Conservation (phyloP, 2,113 vertebrate species). For the Scopus umbretta region DNA sequence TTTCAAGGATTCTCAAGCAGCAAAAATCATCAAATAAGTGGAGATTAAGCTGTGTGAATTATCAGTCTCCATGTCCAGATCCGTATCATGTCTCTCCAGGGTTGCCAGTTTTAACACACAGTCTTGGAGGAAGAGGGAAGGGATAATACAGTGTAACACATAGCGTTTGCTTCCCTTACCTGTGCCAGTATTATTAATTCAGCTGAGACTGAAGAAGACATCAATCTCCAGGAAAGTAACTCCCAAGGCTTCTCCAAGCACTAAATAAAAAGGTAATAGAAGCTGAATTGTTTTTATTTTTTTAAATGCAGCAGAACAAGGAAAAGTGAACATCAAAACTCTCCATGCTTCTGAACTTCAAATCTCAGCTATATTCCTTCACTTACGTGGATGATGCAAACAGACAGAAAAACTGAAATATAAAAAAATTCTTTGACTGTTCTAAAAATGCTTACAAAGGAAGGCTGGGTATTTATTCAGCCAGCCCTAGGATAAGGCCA, state of each 20-base stretch:
- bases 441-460: not conserved
- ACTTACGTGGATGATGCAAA: not conserved
- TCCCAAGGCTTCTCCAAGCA: not conserved
- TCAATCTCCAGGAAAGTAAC: not conserved
- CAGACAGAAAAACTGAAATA: not conserved
- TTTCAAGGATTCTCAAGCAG: not conserved
- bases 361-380: not conserved
- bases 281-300: not conserved
- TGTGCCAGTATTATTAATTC: not conserved
- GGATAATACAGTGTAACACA: not conserved
- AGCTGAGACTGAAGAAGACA: not conserved
- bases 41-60: not conserved
- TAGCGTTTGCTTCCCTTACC: fast-evolving
- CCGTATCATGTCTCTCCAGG: not conserved
- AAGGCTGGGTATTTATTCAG: not conserved
- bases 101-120: not conserved
- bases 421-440: not conserved
- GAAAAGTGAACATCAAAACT: not conserved
- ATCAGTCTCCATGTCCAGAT: not conserved
- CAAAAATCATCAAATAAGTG: not conserved
- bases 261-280: not conserved
- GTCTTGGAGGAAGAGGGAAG: not conserved
- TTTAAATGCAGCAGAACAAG: not conserved
- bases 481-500: not conserved
- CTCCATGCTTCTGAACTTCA: not conserved